Conservation (phyloP, 2,797 vertebrate species). For the Mormyrus proboscirostris region DNA sequence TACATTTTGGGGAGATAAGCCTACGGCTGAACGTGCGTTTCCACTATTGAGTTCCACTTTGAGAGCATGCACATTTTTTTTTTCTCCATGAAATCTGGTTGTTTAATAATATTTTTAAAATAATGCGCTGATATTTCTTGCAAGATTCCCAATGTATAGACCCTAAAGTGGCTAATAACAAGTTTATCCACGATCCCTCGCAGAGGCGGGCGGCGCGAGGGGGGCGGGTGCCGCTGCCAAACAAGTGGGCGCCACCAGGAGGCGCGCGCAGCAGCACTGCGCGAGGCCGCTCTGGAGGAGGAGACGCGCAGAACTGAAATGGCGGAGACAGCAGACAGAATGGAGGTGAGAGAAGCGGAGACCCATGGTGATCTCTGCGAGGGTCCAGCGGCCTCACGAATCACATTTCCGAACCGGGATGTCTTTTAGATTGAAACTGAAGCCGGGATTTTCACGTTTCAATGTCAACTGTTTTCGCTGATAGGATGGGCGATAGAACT, state of each 20-base stretch:
- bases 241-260: not conserved
- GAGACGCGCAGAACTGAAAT: constrained; percentile 61
- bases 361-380: not conserved
- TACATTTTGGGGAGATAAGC: not conserved
- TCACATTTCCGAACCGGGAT: not conserved
- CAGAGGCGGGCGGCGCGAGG: not conserved
- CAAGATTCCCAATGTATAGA: not conserved
- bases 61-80: not conserved
- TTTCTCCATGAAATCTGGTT: not conserved
- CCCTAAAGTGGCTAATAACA: not conserved
- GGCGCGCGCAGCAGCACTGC: not conserved
- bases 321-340: constrained; percentile 69
- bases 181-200: not conserved
- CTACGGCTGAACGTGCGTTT: not conserved
- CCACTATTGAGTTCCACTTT: not conserved
- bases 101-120: not conserved
- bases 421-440: not conserved
- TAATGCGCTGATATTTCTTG: not conserved
- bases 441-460: not conserved
- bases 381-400: not conserved
- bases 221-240: not conserved
- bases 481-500: not conserved
- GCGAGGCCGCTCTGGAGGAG: not conserved
- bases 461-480: not conserved
- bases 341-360: constrained; percentile 59